Conservation (phyloP, 2,113 vertebrate genomes). For the Platycercus adscitus region DNA sequence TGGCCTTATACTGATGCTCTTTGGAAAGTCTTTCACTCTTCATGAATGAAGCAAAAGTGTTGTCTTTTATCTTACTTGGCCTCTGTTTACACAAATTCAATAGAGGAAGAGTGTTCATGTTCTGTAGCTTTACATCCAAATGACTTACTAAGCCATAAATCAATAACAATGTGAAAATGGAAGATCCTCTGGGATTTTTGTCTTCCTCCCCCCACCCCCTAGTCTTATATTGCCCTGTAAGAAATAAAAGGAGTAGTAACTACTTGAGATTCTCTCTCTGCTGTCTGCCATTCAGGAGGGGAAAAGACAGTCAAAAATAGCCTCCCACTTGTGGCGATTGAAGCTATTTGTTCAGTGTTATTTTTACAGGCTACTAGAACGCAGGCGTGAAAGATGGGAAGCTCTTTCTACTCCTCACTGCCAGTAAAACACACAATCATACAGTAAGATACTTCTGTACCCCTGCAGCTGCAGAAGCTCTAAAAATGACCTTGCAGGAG, state of each 20-base stretch:
- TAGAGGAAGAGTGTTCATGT: not conserved
- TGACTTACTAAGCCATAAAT: slow-evolving; percentile 1
- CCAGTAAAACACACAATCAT: not conserved
- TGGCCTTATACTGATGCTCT: not conserved
- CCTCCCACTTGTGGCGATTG: not conserved
- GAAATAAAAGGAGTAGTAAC: slow-evolving; percentile 12
- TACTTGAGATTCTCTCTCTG: not conserved
- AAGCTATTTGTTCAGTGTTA: slow-evolving; percentile 24
- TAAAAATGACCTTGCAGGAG: not conserved
- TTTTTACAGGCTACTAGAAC: slow-evolving; percentile 27
- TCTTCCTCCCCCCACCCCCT: not conserved
- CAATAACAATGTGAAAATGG: not conserved
- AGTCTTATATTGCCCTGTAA: not conserved
- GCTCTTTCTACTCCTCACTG: not conserved
- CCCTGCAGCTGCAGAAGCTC: not conserved
- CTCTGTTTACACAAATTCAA: not conserved
- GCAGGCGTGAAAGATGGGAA: not conserved
- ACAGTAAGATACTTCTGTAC: not conserved
- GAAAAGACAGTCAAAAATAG: not conserved
- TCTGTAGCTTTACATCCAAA: not conserved
- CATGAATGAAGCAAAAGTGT: not conserved
- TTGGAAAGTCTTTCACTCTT: not conserved
- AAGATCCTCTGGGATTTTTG: not conserved
- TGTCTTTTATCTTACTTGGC: not conserved
- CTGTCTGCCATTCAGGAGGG: not conserved